Base-by-base conservation (phyloP, 2,888 invertebrate species). In the Calameuta idolon region DNA sequence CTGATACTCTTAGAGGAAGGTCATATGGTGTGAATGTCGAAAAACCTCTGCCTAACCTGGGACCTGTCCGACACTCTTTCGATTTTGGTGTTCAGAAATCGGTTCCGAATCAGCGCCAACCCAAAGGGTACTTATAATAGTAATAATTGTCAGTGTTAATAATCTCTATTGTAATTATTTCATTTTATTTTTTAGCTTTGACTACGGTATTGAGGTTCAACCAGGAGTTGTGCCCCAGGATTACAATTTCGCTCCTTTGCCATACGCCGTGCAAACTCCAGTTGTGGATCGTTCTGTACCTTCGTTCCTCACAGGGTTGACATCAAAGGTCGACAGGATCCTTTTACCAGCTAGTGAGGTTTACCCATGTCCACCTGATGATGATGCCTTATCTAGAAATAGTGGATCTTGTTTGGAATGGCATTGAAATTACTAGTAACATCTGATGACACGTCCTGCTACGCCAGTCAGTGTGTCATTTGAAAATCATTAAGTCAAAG, bases 311-410 rank as follows among this genome's bases (percentile, higher is more conserved):
- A 82, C 76, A 23, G 85, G 83, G 12, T 80, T 87, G 12, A 78
- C 77, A 11, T 75, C 85, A 0, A 83, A 30, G 75, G 76, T 87
- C 34, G 87, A 87, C 33, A 82, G 79, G 73, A 23, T 87, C n/a
- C 77, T 87, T 34, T 69, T 87, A 35, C 86, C 87, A 1, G 85
- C 83, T 31, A 84, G 82, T 34, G 81, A 84, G 3, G 33, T 71
- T 71, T 31, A 33, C 15, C 5, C 71, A 23, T 71, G 71, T 15
- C 31, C 9, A 55, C 23, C 55, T 23, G 55, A 55, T 9, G 23
- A 55, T 55, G 5, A 9, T 15, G 55, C 1, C 5, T 9, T 9
- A 55, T 55, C 55, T 15, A 23, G 55, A 9, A 55, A 5, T 15
- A 55, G 23, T 55, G 55, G 23, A 55, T 55, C 55, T 55, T 55